Evolutionary conservation across 2,797 vertebrate species (phyloP).

Genomic region (Orientallactaga sibirica): DNA sequence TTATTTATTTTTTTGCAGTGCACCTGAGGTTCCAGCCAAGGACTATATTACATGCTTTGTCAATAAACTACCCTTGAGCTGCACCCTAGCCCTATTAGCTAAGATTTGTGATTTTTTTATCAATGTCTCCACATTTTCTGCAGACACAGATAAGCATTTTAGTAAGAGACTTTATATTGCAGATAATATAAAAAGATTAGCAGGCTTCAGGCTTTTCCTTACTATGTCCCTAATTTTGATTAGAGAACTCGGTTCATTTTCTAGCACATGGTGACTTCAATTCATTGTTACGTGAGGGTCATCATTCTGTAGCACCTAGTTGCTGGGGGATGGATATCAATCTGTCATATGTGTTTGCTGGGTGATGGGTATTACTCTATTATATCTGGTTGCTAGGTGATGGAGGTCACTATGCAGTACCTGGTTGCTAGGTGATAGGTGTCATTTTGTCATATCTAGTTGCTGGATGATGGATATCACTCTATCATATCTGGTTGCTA

Average conservation of each 20-base stretch:
- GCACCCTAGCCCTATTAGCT: neutral
- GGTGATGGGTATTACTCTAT: too few relatives aligned
- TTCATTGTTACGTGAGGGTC: neutral
- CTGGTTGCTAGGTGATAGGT: slow-evolving; percentile 52
- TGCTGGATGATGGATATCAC: too few relatives aligned
- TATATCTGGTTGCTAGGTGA: too few relatives aligned
- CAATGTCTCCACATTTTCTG: neutral
- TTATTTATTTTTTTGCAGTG: neutral
- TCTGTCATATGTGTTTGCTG: too few relatives aligned
- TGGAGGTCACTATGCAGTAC: too few relatives aligned
- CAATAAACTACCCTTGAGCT: neutral
- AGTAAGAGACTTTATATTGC: neutral
- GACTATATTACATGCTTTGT: neutral
- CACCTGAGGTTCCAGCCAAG: neutral
- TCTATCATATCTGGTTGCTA: too few relatives aligned
- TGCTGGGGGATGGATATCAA: too few relatives aligned
- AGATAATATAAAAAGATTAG: neutral
- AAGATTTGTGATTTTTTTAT: neutral
- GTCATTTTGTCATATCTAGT: neutral
- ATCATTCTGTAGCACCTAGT: too few relatives aligned
- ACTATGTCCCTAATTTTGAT: slow-evolving; percentile 48
- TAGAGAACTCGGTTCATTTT: neutral
- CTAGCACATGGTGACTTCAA: slow-evolving; percentile 65
- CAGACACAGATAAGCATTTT: neutral
- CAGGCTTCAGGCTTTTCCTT: neutral